These are phyloP conservation scores for Nemoura dubitans DNA, from an alignment of 2,888 invertebrate genomes.

Conservation along the genomic window DNA sequence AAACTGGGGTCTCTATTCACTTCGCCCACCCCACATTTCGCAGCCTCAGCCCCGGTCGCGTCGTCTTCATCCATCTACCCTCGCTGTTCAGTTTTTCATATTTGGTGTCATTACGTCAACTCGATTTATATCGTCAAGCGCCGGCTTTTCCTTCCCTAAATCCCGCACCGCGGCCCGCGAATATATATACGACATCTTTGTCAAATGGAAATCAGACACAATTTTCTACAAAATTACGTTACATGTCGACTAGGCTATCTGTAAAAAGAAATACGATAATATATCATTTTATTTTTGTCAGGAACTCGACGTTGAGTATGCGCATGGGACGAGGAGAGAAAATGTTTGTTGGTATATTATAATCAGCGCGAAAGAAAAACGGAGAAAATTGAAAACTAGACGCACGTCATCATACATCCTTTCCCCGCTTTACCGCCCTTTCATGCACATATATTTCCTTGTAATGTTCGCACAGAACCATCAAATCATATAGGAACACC, in stretches of 20 bases:
- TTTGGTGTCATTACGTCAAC: background rate
- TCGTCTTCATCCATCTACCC: background rate
- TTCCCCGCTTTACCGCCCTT: too few relatives aligned
- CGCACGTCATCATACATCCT: too few relatives aligned
- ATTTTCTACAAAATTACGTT: constrained; percentile 38
- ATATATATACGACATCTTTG: background rate
- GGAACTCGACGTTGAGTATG: background rate
- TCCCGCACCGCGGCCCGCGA: background rate
- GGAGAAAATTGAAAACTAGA: background rate
- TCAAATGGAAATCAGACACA: constrained; percentile 36
- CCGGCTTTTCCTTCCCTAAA: constrained; percentile 36
- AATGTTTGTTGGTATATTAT: background rate
- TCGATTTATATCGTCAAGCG: background rate
- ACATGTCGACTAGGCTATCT: constrained; percentile 23
- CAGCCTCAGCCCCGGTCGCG: too few relatives aligned
- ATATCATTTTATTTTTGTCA: background rate
- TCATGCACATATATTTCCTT: too few relatives aligned
- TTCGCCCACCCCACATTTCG: background rate
- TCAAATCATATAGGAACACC: too few relatives aligned
- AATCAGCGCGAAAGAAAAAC: background rate
- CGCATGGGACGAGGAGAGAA: background rate
- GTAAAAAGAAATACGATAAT: constrained; percentile 17
- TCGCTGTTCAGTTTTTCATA: background rate
- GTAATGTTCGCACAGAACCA: too few relatives aligned
- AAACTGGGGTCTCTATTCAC: background rate